Evolutionary conservation across 2,888 invertebrate genomes (phyloP).

Genomic region (Troilus luridus): DNA sequence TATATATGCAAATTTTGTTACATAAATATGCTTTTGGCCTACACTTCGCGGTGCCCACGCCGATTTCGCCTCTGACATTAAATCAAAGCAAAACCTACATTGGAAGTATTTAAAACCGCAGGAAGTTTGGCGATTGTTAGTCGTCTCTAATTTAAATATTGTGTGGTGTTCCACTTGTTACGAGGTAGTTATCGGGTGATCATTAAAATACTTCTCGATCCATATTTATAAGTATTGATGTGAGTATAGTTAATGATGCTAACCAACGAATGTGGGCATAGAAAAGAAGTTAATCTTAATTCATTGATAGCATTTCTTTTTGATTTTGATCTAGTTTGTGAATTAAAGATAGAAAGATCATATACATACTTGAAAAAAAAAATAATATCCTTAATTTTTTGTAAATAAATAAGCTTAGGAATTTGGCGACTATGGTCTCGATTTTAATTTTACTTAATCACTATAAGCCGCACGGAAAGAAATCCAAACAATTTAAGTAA

Average conservation of each 20-base stretch:
- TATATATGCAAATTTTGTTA: not conserved
- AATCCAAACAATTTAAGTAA: not conserved
- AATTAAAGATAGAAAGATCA: too few species aligned
- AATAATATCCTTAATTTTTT: too few species aligned
- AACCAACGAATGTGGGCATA: too few species aligned
- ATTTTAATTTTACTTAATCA: not conserved
- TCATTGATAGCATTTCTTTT: too few species aligned
- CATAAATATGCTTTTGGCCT: conserved; percentile 15
- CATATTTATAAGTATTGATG: too few species aligned
- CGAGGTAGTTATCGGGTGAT: not conserved
- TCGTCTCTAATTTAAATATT: not conserved
- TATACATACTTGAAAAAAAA: too few species aligned
- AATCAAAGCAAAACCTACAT: conserved; percentile 6
- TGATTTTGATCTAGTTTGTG: too few species aligned
- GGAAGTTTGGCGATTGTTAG: not conserved
- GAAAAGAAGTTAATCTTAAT: too few species aligned
- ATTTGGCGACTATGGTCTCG: too few species aligned
- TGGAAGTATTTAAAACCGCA: not conserved
- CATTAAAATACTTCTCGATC: not conserved
- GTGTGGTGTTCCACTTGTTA: not conserved
- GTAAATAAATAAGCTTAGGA: too few species aligned
- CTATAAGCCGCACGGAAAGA: not conserved
- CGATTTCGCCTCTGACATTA: not conserved
- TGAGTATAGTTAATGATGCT: too few species aligned
- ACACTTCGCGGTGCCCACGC: not conserved